Evolutionary conservation across 2,113 vertebrate species (phyloP).

Genomic region (Alaudala cheleensis): DNA sequence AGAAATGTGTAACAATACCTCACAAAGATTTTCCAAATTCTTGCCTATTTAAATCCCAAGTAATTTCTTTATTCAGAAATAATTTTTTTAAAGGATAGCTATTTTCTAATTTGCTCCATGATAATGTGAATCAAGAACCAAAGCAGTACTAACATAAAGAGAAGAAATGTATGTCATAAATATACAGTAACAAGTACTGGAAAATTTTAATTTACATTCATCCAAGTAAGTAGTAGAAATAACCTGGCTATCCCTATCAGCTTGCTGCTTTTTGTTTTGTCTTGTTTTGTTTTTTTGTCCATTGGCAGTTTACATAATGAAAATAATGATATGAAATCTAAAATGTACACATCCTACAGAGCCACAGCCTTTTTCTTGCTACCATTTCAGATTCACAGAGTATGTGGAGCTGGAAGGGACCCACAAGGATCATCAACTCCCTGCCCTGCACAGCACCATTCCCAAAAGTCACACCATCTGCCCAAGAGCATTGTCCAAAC

Average conservation of each 20-base stretch:
- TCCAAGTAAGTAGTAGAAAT: background rate
- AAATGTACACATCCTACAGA: background rate
- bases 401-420: background rate
- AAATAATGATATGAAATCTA: background rate
- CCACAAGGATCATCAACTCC: background rate
- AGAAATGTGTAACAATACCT: background rate
- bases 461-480: background rate
- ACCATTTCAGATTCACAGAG: background rate
- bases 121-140: background rate
- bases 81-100: background rate
- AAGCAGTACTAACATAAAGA: background rate
- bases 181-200: background rate
- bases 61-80: background rate
- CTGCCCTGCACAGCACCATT: no score
- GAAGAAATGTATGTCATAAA: background rate
- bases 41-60: background rate
- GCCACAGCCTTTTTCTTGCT: background rate
- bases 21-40: background rate
- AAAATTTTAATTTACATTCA: background rate
- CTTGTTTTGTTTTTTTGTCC: background rate
- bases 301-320: background rate
- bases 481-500: rapidly evolving
- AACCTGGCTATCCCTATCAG: background rate
- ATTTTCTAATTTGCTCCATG: background rate
- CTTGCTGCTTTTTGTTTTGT: background rate